These are phyloP conservation scores for Cactoblastis cactorum DNA, from an alignment of 2,888 invertebrate genomes.

Conservation along the genomic window DNA sequence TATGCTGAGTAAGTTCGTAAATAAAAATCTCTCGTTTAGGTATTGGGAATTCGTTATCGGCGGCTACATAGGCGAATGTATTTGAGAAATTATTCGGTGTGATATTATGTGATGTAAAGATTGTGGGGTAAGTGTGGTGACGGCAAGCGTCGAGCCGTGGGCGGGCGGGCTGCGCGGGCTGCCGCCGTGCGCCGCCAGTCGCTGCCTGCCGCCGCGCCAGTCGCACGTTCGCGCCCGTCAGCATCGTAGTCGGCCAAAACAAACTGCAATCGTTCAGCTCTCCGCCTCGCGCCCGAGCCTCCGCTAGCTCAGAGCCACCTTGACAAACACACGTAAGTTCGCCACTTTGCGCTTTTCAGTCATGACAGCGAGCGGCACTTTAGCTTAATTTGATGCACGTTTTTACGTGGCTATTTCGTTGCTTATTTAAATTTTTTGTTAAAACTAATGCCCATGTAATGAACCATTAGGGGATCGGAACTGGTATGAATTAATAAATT, in stretches of 20 bases:
- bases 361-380: neutral
- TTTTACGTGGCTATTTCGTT: neutral
- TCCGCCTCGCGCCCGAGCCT: conserved; percentile 39
- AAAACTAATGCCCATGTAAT: too few species aligned
- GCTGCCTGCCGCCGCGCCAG: conserved; percentile 60
- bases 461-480: too few species aligned
- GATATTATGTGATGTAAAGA: conserved; percentile 60
- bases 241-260: conserved; percentile 39
- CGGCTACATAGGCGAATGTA: conserved; percentile 19
- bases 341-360: conserved; percentile 9
- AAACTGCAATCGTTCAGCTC: conserved; percentile 49
- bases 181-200: conserved; percentile 56
- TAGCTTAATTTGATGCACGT: neutral
- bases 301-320: conserved; percentile 28
- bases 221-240: conserved; percentile 54
- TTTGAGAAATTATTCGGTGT: conserved; percentile 40
- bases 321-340: conserved; percentile 46
- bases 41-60: conserved; percentile 15
- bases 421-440: neutral
- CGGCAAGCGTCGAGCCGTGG: conserved; percentile 51
- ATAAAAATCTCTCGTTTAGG: conserved; percentile 11
- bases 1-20: conserved; percentile 7
- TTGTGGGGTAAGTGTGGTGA: conserved; percentile 66
- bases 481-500: too few species aligned
- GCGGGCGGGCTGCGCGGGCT: conserved; percentile 53